Conservation (phyloP, 30 jellyfish, hydroid and myxozoan species). For the Euphysa ruthae region DNA sequence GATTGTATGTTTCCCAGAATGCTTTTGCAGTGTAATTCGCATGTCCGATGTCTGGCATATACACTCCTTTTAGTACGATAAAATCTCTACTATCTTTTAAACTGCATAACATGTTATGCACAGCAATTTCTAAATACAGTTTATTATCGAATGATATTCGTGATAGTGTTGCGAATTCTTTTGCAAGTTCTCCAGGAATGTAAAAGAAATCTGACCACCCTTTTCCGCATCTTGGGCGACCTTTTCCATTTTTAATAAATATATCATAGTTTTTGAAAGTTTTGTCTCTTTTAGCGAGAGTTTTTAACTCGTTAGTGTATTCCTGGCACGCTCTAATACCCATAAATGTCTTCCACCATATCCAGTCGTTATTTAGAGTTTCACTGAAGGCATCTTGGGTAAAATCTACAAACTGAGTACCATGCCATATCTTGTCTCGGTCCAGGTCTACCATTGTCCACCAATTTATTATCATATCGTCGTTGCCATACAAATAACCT, state of each 20-base stretch:
- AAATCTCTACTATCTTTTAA: slow-evolving; percentile 35
- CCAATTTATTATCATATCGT: slow-evolving; percentile 90
- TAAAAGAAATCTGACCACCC: slow-evolving; percentile 96
- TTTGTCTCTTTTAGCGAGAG: slow-evolving; percentile 20
- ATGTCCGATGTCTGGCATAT: slow-evolving; percentile 69
- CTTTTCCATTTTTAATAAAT: slow-evolving; percentile 61
- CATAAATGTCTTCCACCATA: slow-evolving; percentile 76
- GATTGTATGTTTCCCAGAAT: slow-evolving; percentile 66
- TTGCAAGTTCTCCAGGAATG: slow-evolving; percentile 66
- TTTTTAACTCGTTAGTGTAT: slow-evolving; percentile 16
- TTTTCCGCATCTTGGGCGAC: slow-evolving; percentile 91
- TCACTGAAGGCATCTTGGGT: slow-evolving; percentile 64
- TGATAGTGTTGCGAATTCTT: slow-evolving; percentile 14
- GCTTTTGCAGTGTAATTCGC: slow-evolving; percentile 36
- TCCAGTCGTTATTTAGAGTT: slow-evolving; percentile 47
- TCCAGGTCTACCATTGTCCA: slow-evolving; percentile 67
- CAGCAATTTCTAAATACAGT: slow-evolving; percentile 68
- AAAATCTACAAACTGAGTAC: slow-evolving; percentile 68
- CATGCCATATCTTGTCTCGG: slow-evolving; percentile 80
- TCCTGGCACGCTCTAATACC: slow-evolving; percentile 73
- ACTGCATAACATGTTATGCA: slow-evolving; percentile 50
- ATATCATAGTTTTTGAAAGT: neutral
- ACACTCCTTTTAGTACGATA: slow-evolving; percentile 54
- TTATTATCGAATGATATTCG: slow-evolving; percentile 23
- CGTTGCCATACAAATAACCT: slow-evolving; percentile 81